A percentile compares a stretch with the other conserved stretches of the same genome.
These are phyloP conservation scores for Nowickia ferox DNA, from an alignment of 2,888 invertebrate species.

Conservation along the genomic window DNA sequence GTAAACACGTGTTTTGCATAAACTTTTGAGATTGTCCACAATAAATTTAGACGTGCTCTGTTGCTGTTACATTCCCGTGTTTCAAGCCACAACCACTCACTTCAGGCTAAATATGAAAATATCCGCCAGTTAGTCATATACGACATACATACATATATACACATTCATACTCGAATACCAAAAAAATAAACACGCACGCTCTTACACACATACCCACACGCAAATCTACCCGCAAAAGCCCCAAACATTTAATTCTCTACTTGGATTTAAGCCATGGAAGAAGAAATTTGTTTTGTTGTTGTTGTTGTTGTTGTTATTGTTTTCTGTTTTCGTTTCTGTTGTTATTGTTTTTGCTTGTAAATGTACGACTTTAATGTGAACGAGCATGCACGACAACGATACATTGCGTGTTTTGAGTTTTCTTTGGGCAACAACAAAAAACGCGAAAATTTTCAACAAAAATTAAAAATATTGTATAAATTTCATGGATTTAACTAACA, in stretches of 20 bases:
- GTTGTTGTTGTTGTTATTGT: conserved; percentile 6
- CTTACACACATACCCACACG: conserved; percentile 6
- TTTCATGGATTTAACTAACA: conserved; percentile 22
- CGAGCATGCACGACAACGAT: conserved; percentile 67
- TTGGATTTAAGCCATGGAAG: conserved; percentile 67
- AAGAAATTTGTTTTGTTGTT: conserved; percentile 55
- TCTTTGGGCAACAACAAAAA: conserved; percentile 66
- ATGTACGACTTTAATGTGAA: conserved; percentile 41
- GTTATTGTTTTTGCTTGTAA: conserved; percentile 39
- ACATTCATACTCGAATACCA: conserved; percentile 8
- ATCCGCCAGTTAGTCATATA: conserved; percentile 55
- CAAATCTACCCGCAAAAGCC: conserved; percentile 37
- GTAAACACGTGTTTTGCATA: not conserved
- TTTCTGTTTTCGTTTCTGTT: conserved; percentile 9
- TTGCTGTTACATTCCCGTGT: conserved; percentile 66
- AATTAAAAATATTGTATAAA: conserved; percentile 40
- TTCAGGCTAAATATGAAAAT: conserved; percentile 54
- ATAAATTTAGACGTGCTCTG: conserved; percentile 59
- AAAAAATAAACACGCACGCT: conserved; percentile 42
- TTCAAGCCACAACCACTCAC: conserved; percentile 61
- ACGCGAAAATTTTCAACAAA: conserved; percentile 59
- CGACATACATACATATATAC: conserved; percentile 2
- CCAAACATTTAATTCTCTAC: conserved; percentile 53
- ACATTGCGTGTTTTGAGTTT: conserved; percentile 74
- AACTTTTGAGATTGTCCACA: conserved; percentile 33